Evolutionary conservation across 1,140 invertebrate species (phyloP).

Genomic region (Dendroctonus valens): DNA sequence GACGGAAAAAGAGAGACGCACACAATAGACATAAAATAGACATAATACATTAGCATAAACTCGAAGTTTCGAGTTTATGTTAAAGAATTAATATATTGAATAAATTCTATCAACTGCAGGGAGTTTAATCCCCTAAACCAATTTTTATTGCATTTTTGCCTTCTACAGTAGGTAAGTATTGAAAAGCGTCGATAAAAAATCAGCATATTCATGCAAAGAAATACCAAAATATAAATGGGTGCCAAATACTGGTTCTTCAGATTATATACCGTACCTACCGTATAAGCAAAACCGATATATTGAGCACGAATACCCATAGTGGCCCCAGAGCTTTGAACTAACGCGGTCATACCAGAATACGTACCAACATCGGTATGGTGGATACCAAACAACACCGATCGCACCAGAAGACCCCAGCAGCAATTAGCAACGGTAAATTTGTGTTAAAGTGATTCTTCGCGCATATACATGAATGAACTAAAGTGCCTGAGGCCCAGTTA

Average conservation of each 20-base stretch:
- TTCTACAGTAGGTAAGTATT: too few species aligned
- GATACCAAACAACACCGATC: slow-evolving; percentile 30
- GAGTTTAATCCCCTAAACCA: too few species aligned
- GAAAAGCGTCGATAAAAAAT: too few species aligned
- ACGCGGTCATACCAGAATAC: slow-evolving; percentile 31
- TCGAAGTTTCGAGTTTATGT: too few species aligned
- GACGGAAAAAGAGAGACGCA: too few species aligned
- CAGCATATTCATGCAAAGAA: too few species aligned
- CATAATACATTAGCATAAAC: too few species aligned
- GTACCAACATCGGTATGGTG: slow-evolving; percentile 29
- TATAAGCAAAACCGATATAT: slow-evolving; percentile 22
- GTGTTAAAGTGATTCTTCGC: slow-evolving; percentile 41
- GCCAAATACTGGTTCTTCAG: slow-evolving; percentile 29
- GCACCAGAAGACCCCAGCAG: slow-evolving; percentile 31
- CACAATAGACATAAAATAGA: too few species aligned
- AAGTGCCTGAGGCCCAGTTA: slow-evolving; percentile 33
- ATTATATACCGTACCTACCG: slow-evolving; percentile 9
- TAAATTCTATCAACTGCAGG: too few species aligned
- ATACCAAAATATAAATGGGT: slow-evolving; percentile 24
- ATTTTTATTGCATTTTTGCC: too few species aligned
- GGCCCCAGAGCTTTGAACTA: slow-evolving; percentile 28
- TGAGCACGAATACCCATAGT: slow-evolving; percentile 22
- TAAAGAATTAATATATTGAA: too few species aligned
- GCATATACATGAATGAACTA: slow-evolving; percentile 34
- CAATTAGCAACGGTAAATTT: slow-evolving; percentile 46